phyloP scores from a whole-genome alignment of 2,888 invertebrate species.

The Chrysolina oricalcia region DNA sequence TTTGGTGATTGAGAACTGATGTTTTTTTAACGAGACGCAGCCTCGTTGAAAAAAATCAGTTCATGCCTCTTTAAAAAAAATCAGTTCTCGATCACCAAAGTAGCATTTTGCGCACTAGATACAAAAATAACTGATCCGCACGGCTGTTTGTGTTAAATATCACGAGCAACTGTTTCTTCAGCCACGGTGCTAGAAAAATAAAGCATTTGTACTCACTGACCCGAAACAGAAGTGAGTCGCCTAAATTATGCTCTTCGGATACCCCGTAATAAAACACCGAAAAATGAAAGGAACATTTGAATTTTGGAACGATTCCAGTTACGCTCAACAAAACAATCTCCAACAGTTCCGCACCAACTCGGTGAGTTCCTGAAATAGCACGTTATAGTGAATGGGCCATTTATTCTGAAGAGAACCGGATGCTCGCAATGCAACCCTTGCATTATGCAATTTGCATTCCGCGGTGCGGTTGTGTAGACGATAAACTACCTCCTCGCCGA shows the following conservation, averaged over 20 bases:
- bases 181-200: not conserved
- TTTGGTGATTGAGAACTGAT: too few relatives aligned
- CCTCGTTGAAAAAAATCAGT: too few relatives aligned
- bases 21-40: too few relatives aligned
- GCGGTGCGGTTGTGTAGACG: conserved; percentile 7
- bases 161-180: not conserved
- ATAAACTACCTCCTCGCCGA: not conserved
- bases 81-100: too few relatives aligned
- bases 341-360: conserved; percentile 25
- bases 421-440: conserved; percentile 33
- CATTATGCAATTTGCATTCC: conserved; percentile 36
- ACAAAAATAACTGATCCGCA: too few relatives aligned
- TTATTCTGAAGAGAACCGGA: conserved; percentile 34
- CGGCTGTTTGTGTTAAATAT: too few relatives aligned
- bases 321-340: conserved; percentile 26
- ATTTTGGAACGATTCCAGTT: conserved; percentile 23
- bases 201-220: not conserved
- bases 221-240: not conserved
- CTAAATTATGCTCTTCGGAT: not conserved
- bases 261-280: conserved; percentile 18
- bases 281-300: conserved; percentile 20
- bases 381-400: conserved; percentile 24
- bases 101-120: too few relatives aligned
- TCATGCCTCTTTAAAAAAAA: too few relatives aligned
- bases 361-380: conserved; percentile 23